These are phyloP conservation scores for Lasioglossum baleicum DNA, from an alignment of 1,140 invertebrate genomes.

Conservation along the genomic window DNA sequence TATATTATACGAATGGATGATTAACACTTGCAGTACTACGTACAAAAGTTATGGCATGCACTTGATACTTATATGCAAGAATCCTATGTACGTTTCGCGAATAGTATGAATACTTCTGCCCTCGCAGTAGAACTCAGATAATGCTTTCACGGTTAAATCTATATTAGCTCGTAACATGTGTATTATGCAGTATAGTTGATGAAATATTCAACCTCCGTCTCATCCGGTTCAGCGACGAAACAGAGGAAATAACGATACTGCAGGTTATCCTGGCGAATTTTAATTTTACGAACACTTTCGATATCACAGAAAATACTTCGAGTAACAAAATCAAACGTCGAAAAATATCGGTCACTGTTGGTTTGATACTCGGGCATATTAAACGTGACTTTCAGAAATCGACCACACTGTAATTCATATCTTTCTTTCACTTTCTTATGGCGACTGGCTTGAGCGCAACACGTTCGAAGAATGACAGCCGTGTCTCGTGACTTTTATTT, in stretches of 20 bases:
- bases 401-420: no score
- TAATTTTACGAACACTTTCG: no score
- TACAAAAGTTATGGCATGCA: no score
- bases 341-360: neutral
- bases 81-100: no score
- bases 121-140: neutral
- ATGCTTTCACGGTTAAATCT: constrained; percentile 16
- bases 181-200: neutral
- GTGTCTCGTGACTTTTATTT: neutral
- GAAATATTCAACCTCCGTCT: constrained; percentile 4
- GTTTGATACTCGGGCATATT: no score
- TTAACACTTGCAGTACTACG: no score
- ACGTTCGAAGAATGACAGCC: neutral
- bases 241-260: neutral
- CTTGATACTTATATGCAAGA: no score
- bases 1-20: no score
- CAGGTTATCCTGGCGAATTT: neutral
- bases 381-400: no score
- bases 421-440: neutral
- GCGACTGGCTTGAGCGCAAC: neutral
- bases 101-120: no score
- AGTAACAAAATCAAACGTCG: no score
- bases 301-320: neutral
- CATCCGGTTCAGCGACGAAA: neutral
- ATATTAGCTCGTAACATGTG: neutral